These are phyloP conservation scores for Urocolius indicus DNA, from an alignment of 2,113 vertebrate genomes.

Conservation along the genomic window DNA sequence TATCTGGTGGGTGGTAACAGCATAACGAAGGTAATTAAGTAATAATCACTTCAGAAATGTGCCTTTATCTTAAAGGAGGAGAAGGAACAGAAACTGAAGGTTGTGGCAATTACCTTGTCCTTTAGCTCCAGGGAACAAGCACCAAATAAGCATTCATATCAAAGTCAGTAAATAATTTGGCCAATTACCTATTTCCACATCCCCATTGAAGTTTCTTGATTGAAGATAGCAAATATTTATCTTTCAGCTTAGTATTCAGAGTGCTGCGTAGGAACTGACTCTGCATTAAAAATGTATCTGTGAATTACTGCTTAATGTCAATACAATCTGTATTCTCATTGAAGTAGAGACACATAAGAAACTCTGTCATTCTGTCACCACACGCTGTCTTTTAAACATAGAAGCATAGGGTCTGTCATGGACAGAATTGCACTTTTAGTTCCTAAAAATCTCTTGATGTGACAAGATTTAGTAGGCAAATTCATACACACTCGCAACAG, in stretches of 20 bases:
- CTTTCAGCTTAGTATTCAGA: not conserved
- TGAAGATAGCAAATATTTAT: not conserved
- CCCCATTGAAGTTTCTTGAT: not conserved
- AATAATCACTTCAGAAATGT: conserved; percentile 13
- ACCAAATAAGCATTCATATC: not conserved
- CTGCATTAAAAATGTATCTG: not conserved
- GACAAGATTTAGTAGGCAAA: not conserved
- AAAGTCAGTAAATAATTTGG: conserved; percentile 25
- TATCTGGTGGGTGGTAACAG: not conserved
- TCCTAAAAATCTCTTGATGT: not conserved
- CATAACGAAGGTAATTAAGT: not conserved
- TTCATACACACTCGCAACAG: not conserved
- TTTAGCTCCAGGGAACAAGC: not conserved
- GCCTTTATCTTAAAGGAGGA: not conserved
- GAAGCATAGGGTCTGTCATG: not conserved
- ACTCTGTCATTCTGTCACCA: not conserved
- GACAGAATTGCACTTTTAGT: not conserved
- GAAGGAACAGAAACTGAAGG: not conserved
- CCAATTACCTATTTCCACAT: conserved; percentile 28
- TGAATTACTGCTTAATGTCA: not conserved
- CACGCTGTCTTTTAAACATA: not conserved
- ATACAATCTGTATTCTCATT: not conserved
- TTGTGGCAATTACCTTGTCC: not conserved
- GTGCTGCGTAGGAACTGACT: not conserved
- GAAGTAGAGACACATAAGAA: not conserved